These are phyloP conservation scores for Gasterosteus aculeatus DNA, from an alignment of 2,113 vertebrate species.

Conservation along the genomic window DNA sequence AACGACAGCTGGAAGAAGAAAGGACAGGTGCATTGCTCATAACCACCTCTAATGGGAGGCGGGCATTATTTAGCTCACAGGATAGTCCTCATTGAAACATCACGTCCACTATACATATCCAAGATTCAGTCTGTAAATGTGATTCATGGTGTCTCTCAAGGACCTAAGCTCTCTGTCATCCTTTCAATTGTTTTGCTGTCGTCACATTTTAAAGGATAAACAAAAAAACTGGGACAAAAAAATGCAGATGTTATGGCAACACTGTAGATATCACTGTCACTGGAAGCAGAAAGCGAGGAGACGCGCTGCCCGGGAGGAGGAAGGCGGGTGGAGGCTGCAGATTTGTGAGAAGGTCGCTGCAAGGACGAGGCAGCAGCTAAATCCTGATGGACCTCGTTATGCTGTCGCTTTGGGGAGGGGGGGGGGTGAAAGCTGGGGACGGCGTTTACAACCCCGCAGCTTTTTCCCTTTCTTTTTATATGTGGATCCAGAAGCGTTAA, in stretches of 20 bases:
- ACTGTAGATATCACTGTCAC: conserved; percentile 42
- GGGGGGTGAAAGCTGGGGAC: conserved; percentile 5
- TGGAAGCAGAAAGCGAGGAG: not conserved
- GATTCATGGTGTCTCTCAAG: conserved; percentile 13
- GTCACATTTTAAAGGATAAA: conserved; percentile 6
- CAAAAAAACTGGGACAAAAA: not conserved
- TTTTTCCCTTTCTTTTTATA: not conserved
- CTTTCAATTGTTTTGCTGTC: conserved; percentile 28
- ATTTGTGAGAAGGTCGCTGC: conserved; percentile 57
- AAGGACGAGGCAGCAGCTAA: conserved; percentile 54
- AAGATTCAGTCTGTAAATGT: conserved; percentile 34
- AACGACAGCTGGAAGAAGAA: not conserved
- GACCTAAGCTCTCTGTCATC: conserved; percentile 4
- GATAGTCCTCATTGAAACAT: conserved; percentile 9
- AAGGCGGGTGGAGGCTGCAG: conserved; percentile 38
- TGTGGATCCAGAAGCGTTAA: conserved; percentile 4
- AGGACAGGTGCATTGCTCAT: conserved; percentile 2
- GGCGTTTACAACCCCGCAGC: conserved; percentile 9
- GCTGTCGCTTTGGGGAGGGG: conserved; percentile 10
- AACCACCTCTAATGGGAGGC: conserved; percentile 29
- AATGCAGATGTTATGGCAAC: conserved; percentile 32
- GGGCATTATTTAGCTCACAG: conserved; percentile 32
- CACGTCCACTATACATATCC: not conserved
- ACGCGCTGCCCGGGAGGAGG: not conserved
- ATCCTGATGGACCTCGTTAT: conserved; percentile 46